Conservation (phyloP, 1,140 invertebrate genomes). For the Saxidomus purpurata region DNA sequence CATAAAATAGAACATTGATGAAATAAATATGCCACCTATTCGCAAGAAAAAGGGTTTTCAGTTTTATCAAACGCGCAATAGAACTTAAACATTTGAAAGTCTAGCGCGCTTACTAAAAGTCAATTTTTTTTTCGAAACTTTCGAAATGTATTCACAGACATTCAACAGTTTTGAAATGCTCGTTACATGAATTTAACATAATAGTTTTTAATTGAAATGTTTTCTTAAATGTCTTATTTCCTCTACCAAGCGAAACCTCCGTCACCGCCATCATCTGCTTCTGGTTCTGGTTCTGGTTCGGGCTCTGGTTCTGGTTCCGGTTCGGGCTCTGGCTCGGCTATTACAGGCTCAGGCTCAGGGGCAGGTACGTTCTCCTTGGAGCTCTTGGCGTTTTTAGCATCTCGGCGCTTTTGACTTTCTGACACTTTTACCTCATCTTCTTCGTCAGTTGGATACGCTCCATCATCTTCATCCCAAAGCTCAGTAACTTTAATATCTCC, state of each 20-base stretch:
- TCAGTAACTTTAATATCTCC: slow-evolving; percentile 59
- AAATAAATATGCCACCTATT: too few relatives aligned
- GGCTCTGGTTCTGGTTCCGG: slow-evolving; percentile 63
- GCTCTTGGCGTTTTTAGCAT: slow-evolving; percentile 11
- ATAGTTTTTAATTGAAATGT: background rate
- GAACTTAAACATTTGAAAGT: too few relatives aligned
- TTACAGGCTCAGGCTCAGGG: background rate
- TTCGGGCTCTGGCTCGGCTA: slow-evolving; percentile 51
- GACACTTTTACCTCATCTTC: slow-evolving; percentile 6
- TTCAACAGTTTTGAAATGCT: too few relatives aligned
- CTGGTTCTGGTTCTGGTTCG: slow-evolving; percentile 41
- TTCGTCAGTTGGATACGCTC: slow-evolving; percentile 42
- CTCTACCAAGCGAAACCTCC: slow-evolving; percentile 47
- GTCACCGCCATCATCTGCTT: slow-evolving; percentile 42
- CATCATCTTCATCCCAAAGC: slow-evolving; percentile 47
- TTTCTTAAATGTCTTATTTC: background rate
- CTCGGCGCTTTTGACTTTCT: slow-evolving; percentile 51
- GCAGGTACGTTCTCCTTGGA: background rate
- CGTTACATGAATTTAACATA: background rate
- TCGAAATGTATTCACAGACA: too few relatives aligned
- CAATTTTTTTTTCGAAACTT: too few relatives aligned
- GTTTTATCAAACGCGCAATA: too few relatives aligned
- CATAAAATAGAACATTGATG: too few relatives aligned
- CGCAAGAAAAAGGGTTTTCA: too few relatives aligned
- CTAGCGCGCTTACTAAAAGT: too few relatives aligned